Base-by-base conservation (phyloP, 2,797 vertebrate species). In the Pantherophis alleghaniensis region DNA sequence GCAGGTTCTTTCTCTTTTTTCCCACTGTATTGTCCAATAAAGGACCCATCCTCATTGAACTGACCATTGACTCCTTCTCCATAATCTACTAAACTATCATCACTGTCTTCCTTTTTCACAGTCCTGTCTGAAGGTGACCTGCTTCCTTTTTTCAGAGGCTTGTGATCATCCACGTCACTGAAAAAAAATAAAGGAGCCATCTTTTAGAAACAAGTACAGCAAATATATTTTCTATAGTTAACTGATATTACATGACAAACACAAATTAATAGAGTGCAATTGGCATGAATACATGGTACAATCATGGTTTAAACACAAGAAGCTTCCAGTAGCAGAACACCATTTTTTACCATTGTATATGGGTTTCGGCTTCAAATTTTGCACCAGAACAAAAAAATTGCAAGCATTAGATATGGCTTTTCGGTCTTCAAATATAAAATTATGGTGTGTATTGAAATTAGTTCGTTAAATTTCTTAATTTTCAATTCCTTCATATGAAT, bases 51-150 rank as follows among this genome's bases (percentile, higher is more conserved):
- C 97, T 99, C 99, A 97, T 99, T 99, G 98, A 99, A 99, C 97
- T 99, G 99, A 94, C 99, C 99, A 79, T 99, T 99, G 96, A 99
- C 99, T 92, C 99, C 99, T 97, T 99, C 99, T 94, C 99, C 99
- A 98, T 99, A 99, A 98, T 99, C 99, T 98, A 99, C 99, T 98
- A 99, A 98, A 98, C 99, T 99, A 97, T 99, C 99, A 94, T 99
- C 99, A 95, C 99, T 99, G 96, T 99, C 98, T 96, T 98, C 99
- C 95, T 99, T 98, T 98, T 99, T 99, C 98, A 99, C 99, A 96
- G 99, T 99, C 96, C 99, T 99, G 96, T 98, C 99, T 97, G 99
- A 99, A 89, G 99, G 99, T 86, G 99, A 99, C 96, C 98, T 98
- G 97, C 99, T 99, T 96, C 98, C 99, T 98, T 99, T 99, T 98